Evolutionary conservation across 2,113 vertebrate species (phyloP).

Genomic region (Pampusana beccarii): DNA sequence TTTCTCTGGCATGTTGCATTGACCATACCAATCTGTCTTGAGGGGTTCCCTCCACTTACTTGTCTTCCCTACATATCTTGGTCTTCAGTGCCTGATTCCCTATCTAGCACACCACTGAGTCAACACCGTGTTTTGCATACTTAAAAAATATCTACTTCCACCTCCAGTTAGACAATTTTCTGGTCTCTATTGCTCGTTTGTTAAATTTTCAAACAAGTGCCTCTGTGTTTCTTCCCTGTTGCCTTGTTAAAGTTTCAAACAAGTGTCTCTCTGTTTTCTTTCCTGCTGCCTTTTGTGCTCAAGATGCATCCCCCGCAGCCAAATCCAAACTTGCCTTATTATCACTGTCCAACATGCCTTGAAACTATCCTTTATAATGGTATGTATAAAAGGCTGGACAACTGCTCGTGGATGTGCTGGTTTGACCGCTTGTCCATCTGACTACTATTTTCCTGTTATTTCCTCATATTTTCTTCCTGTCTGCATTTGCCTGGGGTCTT

Average conservation of each 20-base stretch:
- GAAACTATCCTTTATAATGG: not conserved
- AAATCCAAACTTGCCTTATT: slow-evolving; percentile 35
- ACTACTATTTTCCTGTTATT: slow-evolving; percentile 7
- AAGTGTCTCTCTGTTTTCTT: slow-evolving; percentile 40
- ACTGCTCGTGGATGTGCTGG: slow-evolving; percentile 11
- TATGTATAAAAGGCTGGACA: not conserved
- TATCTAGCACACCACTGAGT: not conserved
- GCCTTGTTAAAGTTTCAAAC: slow-evolving; percentile 23
- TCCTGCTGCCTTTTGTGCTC: slow-evolving; percentile 13
- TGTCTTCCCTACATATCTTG: not conserved
- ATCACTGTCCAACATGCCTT: not conserved
- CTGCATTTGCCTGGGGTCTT: not conserved
- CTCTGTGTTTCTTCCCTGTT: slow-evolving; percentile 16
- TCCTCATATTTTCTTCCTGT: not conserved
- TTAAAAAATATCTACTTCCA: not conserved
- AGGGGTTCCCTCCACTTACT: not conserved
- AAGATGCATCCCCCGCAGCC: slow-evolving; percentile 36
- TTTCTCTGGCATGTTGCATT: not conserved
- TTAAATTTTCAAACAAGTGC: slow-evolving; percentile 14
- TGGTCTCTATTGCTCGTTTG: not conserved
- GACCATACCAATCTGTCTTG: not conserved
- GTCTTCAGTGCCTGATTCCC: not conserved
- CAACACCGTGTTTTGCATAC: not conserved
- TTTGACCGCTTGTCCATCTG: not conserved
- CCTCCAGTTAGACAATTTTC: not conserved